phyloP scores from a whole-genome alignment of 2,797 vertebrate species.

The Lepilemur ruficaudatus region DNA sequence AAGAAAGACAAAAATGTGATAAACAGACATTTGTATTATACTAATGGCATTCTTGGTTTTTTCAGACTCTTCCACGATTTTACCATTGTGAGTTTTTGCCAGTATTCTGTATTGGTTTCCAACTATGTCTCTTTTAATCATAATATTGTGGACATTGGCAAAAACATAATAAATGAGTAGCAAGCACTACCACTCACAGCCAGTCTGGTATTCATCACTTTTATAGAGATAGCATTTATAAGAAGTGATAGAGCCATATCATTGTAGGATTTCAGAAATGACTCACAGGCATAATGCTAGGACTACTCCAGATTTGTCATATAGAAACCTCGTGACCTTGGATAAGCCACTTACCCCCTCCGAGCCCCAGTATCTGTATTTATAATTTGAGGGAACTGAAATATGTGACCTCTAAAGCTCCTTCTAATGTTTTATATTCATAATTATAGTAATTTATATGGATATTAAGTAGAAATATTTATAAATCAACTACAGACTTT shows the following conservation, averaged over 20 bases:
- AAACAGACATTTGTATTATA: not conserved
- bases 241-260: not conserved
- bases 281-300: not conserved
- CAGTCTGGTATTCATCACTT: not conserved
- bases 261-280: not conserved
- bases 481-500: not conserved
- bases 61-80: not conserved
- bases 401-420: not conserved
- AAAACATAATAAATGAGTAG: not conserved
- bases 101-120: not conserved
- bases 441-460: not conserved
- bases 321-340: not conserved
- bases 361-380: not conserved
- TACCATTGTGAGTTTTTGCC: not conserved
- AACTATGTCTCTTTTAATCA: not conserved
- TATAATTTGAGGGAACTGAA: not conserved
- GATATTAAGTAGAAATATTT: not conserved
- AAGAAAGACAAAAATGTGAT: not conserved
- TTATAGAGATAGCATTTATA: not conserved
- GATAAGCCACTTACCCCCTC: not conserved
- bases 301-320: not conserved
- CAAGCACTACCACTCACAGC: not conserved
- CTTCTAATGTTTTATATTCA: not conserved
- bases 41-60: not conserved
- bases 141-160: not conserved